phyloP scores from a whole-genome alignment of 2,888 invertebrate genomes.

The Nomada hirtipes region DNA sequence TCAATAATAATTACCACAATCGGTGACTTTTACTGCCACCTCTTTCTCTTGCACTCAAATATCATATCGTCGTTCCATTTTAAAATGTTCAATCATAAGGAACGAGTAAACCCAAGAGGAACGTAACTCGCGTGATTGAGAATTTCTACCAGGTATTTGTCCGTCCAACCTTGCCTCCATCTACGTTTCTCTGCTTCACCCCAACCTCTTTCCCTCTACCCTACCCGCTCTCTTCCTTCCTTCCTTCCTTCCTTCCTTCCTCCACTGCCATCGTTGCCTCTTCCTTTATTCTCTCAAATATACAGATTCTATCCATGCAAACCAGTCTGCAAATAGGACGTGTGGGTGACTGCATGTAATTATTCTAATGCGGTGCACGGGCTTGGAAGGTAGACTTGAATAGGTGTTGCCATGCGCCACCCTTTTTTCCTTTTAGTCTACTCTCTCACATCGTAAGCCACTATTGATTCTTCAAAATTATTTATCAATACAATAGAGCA shows the following conservation, averaged over 20 bases:
- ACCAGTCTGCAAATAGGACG: conserved; percentile 59
- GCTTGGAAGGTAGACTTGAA: conserved; percentile 70
- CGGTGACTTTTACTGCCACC: neutral
- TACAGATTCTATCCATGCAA: conserved; percentile 42
- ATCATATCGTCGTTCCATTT: neutral
- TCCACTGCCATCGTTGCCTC: neutral
- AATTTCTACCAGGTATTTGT: conserved; percentile 41
- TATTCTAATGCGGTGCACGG: conserved; percentile 76
- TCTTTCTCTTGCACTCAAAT: neutral
- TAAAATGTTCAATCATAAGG: conserved; percentile 16
- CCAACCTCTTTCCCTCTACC: neutral
- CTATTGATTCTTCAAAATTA: conserved; percentile 10
- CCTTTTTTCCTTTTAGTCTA: neutral
- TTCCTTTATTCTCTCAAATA: conserved; percentile 31
- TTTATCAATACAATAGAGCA: neutral
- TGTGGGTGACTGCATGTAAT: conserved; percentile 77
- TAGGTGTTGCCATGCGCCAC: conserved; percentile 59
- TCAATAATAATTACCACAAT: conserved; percentile 17
- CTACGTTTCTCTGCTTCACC: neutral
- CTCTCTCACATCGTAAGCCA: neutral
- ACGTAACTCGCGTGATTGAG: conserved; percentile 33
- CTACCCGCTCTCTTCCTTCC: neutral
- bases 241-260: conserved; percentile 11
- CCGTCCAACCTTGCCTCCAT: conserved; percentile 14
- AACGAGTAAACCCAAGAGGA: conserved; percentile 19